Evolutionary conservation across 2,888 invertebrate species (phyloP).

Genomic region (Clanis bilineata): DNA sequence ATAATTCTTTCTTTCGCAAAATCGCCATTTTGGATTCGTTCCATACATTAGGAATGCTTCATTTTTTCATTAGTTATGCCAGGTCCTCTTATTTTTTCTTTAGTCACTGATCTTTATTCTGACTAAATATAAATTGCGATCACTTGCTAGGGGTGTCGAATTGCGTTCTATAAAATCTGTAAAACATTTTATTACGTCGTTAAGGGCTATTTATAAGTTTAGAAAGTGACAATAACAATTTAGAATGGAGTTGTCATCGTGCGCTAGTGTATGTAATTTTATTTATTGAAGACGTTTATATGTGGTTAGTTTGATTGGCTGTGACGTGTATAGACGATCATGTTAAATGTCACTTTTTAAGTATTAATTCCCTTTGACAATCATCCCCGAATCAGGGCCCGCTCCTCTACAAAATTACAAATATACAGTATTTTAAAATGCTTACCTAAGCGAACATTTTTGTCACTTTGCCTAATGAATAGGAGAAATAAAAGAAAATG

Average conservation of each 20-base stretch:
- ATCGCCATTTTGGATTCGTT: too few relatives aligned
- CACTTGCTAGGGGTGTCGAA: neutral
- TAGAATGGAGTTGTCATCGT: slow-evolving; percentile 16
- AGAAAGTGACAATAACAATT: slow-evolving; percentile 11
- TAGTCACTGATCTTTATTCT: too few relatives aligned
- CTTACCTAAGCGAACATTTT: slow-evolving; percentile 49
- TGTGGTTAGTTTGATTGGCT: slow-evolving; percentile 29
- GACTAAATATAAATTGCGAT: neutral
- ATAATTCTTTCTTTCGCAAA: too few relatives aligned
- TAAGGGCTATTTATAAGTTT: slow-evolving; percentile 1
- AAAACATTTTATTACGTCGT: neutral
- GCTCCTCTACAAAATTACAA: slow-evolving; percentile 36
- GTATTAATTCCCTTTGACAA: slow-evolving; percentile 20
- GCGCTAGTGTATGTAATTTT: slow-evolving; percentile 13
- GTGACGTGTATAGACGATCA: slow-evolving; percentile 30
- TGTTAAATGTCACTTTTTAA: slow-evolving; percentile 16
- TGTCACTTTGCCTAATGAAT: slow-evolving; percentile 74
- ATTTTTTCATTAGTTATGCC: too few relatives aligned
- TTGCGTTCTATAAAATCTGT: neutral
- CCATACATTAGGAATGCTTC: too few relatives aligned
- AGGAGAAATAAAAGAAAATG: slow-evolving; percentile 57
- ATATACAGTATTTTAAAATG: slow-evolving; percentile 33
- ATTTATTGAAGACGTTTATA: slow-evolving; percentile 21
- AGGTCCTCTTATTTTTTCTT: too few relatives aligned
- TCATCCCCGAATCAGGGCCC: slow-evolving; percentile 32